phyloP scores from a whole-genome alignment of 30 jellyfish, hydroid and myxozoan species.

The Turritopsis rubra region DNA sequence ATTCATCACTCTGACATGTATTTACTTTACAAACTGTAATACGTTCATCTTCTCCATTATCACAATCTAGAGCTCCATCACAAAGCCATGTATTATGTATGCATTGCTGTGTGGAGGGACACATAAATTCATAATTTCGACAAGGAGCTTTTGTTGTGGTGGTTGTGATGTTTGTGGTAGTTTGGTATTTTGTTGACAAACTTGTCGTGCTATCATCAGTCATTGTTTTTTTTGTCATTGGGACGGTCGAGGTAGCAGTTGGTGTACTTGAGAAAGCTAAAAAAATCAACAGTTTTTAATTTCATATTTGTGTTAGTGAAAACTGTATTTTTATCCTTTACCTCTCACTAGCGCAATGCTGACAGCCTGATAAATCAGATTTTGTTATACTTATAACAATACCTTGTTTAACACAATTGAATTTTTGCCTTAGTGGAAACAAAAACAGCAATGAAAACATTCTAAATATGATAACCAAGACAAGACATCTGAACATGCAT shows the following conservation, averaged over 20 bases:
- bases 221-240: constrained; percentile 17
- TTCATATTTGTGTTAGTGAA: too few species aligned
- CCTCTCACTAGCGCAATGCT: too few species aligned
- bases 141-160: constrained; percentile 55
- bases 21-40: constrained; percentile 32
- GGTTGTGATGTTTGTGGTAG: constrained; percentile 7
- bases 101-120: constrained; percentile 42
- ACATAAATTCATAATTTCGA: constrained; percentile 18
- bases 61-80: constrained; percentile 86
- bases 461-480: too few species aligned
- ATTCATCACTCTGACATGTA: constrained; percentile 48
- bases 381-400: too few species aligned
- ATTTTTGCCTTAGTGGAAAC: too few species aligned
- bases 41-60: constrained; percentile 71
- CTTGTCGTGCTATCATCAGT: background rate
- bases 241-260: background rate
- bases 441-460: too few species aligned
- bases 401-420: too few species aligned
- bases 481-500: too few species aligned
- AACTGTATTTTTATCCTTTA: too few species aligned
- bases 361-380: too few species aligned
- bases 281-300: background rate
- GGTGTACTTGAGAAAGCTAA: background rate
- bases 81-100: constrained; percentile 64
- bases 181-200: constrained; percentile 25